phyloP scores from a whole-genome alignment of 2,113 vertebrate genomes.

The Poeciliopsis retropinna region DNA sequence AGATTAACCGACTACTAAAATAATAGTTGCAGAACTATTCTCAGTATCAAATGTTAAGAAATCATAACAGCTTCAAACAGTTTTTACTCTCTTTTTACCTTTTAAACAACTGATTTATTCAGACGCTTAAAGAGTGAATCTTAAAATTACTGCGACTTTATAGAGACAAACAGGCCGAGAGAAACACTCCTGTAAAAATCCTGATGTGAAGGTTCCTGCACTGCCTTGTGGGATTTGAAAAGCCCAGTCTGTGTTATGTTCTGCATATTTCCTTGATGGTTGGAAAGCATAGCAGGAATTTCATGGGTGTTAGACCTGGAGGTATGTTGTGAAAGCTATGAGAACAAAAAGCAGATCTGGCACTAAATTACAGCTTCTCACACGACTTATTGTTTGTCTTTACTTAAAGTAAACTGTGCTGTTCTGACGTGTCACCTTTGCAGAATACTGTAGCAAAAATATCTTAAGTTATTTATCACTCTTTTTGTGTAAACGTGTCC shows the following conservation, averaged over 20 bases:
- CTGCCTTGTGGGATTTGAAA: background rate
- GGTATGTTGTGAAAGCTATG: slow-evolving; percentile 13
- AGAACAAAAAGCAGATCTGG: slow-evolving; percentile 30
- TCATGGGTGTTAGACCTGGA: slow-evolving; percentile 1
- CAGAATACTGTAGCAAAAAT: background rate
- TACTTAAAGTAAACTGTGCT: background rate
- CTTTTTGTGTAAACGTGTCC: slow-evolving; percentile 15
- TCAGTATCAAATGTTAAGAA: background rate
- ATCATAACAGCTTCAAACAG: background rate
- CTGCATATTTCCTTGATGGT: slow-evolving; percentile 15
- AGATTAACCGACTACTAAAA: too few relatives aligned
- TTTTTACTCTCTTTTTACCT: background rate
- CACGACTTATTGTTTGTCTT: slow-evolving; percentile 21
- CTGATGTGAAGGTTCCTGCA: background rate
- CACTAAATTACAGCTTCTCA: slow-evolving; percentile 5
- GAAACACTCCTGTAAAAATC: slow-evolving; percentile 6
- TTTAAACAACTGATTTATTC: background rate
- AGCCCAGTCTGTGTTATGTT: background rate
- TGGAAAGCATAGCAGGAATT: background rate
- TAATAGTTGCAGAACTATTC: too few relatives aligned
- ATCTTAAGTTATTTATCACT: slow-evolving; percentile 4
- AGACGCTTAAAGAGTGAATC: background rate
- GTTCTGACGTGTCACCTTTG: slow-evolving; percentile 5
- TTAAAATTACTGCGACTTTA: background rate
- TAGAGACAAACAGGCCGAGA: background rate